Conservation (phyloP, 2,113 vertebrate species). For the Cryptomyrus ogoouensis region DNA sequence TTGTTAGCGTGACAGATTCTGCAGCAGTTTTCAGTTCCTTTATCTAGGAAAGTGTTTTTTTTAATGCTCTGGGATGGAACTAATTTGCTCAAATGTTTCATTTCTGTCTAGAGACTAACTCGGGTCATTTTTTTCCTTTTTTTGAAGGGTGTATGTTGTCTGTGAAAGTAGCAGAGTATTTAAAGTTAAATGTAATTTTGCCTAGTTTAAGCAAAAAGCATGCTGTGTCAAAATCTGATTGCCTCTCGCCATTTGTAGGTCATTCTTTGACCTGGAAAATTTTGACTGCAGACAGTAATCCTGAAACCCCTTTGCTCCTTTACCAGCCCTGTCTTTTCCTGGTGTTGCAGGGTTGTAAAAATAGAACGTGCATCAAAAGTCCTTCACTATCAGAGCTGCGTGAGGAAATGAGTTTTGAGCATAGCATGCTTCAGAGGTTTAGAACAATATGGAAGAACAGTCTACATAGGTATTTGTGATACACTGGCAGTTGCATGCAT, state of each 20-base stretch:
- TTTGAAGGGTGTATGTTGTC: constrained; percentile 64
- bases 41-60: constrained; percentile 68
- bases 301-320: background rate
- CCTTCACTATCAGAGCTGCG: background rate
- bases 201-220: constrained; percentile 19
- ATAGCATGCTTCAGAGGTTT: constrained; percentile 9
- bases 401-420: background rate
- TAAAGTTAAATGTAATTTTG: constrained; percentile 2
- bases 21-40: constrained; percentile 72
- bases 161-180: constrained; percentile 12
- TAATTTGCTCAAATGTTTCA: constrained; percentile 75
- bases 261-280: background rate
- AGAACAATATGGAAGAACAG: background rate
- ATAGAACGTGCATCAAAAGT: background rate
- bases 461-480: background rate
- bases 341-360: background rate
- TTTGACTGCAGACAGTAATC: background rate
- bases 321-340: background rate
- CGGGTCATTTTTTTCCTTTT: constrained; percentile 56
- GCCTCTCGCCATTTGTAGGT: background rate
- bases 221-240: constrained; percentile 18
- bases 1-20: constrained; percentile 73
- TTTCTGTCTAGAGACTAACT: background rate
- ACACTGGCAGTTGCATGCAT: background rate
- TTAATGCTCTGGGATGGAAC: constrained; percentile 79